Evolutionary conservation across 2,888 invertebrate genomes (phyloP).

Genomic region (Sphecodes monilicornis): DNA sequence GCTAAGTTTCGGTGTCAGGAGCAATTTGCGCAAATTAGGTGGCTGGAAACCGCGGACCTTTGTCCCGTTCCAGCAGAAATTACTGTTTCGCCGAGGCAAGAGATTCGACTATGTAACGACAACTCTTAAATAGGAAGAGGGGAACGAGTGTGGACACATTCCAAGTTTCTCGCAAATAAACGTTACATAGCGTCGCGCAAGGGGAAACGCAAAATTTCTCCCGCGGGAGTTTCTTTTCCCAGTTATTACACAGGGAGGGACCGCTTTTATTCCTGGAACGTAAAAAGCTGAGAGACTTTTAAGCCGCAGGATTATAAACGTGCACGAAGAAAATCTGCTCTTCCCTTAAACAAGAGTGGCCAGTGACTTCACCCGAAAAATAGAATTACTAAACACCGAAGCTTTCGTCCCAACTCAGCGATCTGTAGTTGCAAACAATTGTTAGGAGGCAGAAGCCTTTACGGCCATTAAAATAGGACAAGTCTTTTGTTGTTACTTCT

Average conservation of each 20-base stretch:
- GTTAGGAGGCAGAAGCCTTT: not conserved
- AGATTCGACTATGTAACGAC: conserved; percentile 19
- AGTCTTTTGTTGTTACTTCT: too few relatives aligned
- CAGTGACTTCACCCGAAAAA: not conserved
- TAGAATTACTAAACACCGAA: not conserved
- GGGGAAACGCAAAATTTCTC: conserved; percentile 33
- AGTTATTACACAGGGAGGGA: conserved; percentile 23
- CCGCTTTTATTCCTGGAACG: conserved; percentile 40
- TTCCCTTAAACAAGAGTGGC: not conserved
- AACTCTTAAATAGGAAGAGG: conserved; percentile 32
- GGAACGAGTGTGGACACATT: conserved; percentile 49
- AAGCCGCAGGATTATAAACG: conserved; percentile 51
- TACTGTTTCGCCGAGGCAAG: not conserved
- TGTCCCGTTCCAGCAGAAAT: conserved; percentile 19
- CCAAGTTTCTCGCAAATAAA: conserved; percentile 56
- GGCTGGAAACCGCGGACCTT: conserved; percentile 18
- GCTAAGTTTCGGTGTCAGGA: conserved; percentile 26
- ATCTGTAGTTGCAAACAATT: not conserved
- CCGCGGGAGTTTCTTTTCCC: conserved; percentile 37
- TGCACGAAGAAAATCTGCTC: conserved; percentile 35
- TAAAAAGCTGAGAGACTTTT: conserved; percentile 46
- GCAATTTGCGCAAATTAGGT: conserved; percentile 30
- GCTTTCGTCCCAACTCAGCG: not conserved
- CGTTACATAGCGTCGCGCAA: conserved; percentile 31
- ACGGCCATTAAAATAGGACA: not conserved